Base-by-base conservation (phyloP, 2,888 invertebrate species). In the Colletes collaris region DNA sequence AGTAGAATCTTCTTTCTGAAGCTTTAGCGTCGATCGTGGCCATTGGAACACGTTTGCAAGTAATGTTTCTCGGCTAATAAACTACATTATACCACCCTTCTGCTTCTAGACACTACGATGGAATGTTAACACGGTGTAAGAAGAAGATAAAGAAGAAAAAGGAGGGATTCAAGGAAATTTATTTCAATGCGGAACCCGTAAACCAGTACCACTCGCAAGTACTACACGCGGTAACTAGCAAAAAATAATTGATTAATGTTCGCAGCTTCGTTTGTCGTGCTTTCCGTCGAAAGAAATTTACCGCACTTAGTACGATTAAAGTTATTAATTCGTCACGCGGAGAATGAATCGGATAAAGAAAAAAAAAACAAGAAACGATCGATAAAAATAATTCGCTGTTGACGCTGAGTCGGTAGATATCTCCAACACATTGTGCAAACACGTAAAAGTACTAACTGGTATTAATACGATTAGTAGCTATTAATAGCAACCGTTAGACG, bases 81-180 rank as follows among this genome's bases (percentile, higher is more conserved):
- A 77, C 77, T 53, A 53, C 68, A 19, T 68, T 77, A 59, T 53
- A 52, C 56, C 59, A 66, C 62, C 62, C 58, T 70, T 70, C 62
- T 62, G 70, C 60, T 79, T 70, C 35, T 69, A 70, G 78, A 19
- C 64, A 67, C 16, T 59, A n/a, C 19, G 71, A 8, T 16, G 79
- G 79, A 64, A 79, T 60, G 79, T 72, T 78, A 72, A 78, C 64
- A 40, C 35, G 67, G 13, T 59, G 75, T 64, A 64, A 60, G 58
- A 55, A 60, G 56, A 70, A 56, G 49, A 60, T 49, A 52, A 44
- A 49, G 60, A 76, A 16, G 67, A 68, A 50, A 77, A 76, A 65
- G 58, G 44, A 52, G 53, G 6, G 50, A 68, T 68, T 55, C 60
- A 37, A 49, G 79, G 55, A 78, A 79, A 71, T 79, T 71, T 63